A percentile compares a stretch with the other conserved stretches of the same genome.
Conservation (phyloP, 2,797 vertebrate genomes). For the Pitangus sulphuratus region DNA sequence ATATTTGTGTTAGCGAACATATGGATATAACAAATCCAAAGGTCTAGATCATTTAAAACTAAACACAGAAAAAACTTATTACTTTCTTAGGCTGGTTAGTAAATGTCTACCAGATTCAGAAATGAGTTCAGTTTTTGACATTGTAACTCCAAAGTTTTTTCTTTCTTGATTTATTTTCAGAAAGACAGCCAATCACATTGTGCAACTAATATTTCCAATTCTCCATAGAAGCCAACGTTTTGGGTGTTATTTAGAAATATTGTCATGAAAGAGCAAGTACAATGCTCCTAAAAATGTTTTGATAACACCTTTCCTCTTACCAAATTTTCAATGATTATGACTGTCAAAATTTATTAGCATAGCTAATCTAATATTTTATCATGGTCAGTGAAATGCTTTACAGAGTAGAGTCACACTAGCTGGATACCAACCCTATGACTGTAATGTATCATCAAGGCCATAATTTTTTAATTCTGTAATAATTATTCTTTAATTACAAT, state of each 20-base stretch:
- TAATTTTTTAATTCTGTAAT: not conserved
- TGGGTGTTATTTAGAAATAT: not conserved
- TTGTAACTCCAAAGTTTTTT: not conserved
- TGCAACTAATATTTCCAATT: not conserved
- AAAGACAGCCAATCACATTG: not conserved
- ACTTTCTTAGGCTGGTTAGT: not conserved
- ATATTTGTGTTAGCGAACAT: not conserved
- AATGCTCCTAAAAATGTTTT: not conserved
- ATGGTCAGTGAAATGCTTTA: not conserved
- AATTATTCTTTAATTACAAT: not conserved
- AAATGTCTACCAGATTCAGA: not conserved
- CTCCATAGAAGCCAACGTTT: not conserved
- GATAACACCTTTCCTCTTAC: not conserved
- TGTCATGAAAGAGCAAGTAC: not conserved
- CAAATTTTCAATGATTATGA: not conserved
- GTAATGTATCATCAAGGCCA: not conserved
- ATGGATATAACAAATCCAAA: not conserved
- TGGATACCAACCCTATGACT: not conserved
- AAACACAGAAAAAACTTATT: not conserved
- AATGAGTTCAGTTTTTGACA: slow-evolving; percentile 1
- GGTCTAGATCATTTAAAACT: not conserved
- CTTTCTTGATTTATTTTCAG: not conserved
- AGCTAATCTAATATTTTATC: not conserved
- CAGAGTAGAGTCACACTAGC: not conserved
- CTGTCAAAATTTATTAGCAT: not conserved